Evolutionary conservation across 2,113 vertebrate genomes (phyloP), one percentile per base, ranked within the genome.

Genomic region (Lanius collurio): DNA sequence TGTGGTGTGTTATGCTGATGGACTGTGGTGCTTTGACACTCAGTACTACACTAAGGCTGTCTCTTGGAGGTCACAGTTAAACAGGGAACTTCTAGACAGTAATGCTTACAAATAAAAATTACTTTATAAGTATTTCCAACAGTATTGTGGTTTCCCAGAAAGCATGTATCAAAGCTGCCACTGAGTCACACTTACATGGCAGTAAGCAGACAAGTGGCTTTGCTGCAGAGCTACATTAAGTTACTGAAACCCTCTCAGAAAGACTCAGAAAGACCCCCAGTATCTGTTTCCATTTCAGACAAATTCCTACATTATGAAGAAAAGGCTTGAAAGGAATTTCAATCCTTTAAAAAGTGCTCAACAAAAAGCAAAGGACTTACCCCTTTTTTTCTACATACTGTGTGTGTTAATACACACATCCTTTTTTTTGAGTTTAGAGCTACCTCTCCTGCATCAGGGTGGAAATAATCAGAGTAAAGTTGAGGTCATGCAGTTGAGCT

Each of bases 1-100:
- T 53, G 11, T 35, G 15, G 15, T 0, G 2, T 52, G 26, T 42
- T 33, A n/a, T 2, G 4, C 8, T 71, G 27, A 15, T 20, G 16
- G 64, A 37, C 19, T 33, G 44, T 39, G 46, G 3, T 56, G 82
- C 27, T 30, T 22, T 33, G 52, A 24, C 18, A 52, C n/a, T 60
- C 0, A 0, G 17, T 18, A 30, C 19, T 20, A 35, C 24, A 30
- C 33, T 46, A 33, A n/a, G 30, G 33, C 39, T 68, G 46, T 17
- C 3, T 9, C 46, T 10, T 79, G 44, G 22, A 50, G 31, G 11
- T 75, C 65, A 31, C 35, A 57, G 35, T 81, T 74, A 62, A 91
- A 44, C 17, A 64, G 35, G 22, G 12, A 74, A 30, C 23, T 89
- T 78, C 20, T 63, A 65, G 35, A 21, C 33, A 31, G 42, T 14